phyloP scores from a whole-genome alignment of 2,888 invertebrate species.

The Catotricha subobsoleta region DNA sequence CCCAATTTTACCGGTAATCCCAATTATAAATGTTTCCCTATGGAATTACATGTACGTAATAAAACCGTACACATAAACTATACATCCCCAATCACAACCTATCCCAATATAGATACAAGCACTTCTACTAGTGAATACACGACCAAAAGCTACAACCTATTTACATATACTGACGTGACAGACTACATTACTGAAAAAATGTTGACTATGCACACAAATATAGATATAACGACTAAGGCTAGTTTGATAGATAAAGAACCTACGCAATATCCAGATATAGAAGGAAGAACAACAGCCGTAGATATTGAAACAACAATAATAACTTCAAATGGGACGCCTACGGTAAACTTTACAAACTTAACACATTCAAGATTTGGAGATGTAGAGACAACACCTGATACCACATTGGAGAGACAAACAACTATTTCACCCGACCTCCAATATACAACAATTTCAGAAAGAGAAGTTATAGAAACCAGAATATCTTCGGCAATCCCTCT shows the following conservation, averaged over 20 bases:
- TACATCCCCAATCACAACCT: background rate
- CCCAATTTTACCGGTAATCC: conserved; percentile 68
- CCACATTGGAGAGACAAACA: background rate
- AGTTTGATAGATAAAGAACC: background rate
- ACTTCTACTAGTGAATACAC: background rate
- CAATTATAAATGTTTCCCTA: conserved; percentile 35
- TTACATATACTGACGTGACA: background rate
- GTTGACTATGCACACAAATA: background rate
- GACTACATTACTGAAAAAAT: background rate
- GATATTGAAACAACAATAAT: background rate
- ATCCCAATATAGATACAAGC: background rate
- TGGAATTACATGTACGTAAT: too few relatives aligned
- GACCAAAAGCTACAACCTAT: background rate
- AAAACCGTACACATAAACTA: too few relatives aligned
- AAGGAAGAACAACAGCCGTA: background rate
- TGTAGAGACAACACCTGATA: background rate
- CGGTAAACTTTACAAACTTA: too few relatives aligned
- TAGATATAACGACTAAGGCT: background rate
- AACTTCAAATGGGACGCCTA: too few relatives aligned
- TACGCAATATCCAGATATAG: background rate
- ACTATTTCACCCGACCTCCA: background rate
- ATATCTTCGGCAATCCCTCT: too few relatives aligned
- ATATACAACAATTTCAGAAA: background rate
- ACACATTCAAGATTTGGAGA: background rate
- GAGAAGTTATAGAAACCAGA: background rate